Percentiles rank a stretch among this genome's conserved stretches.
phyloP scores from a whole-genome alignment of 2,888 invertebrate species.

The Drosophila leonis region DNA sequence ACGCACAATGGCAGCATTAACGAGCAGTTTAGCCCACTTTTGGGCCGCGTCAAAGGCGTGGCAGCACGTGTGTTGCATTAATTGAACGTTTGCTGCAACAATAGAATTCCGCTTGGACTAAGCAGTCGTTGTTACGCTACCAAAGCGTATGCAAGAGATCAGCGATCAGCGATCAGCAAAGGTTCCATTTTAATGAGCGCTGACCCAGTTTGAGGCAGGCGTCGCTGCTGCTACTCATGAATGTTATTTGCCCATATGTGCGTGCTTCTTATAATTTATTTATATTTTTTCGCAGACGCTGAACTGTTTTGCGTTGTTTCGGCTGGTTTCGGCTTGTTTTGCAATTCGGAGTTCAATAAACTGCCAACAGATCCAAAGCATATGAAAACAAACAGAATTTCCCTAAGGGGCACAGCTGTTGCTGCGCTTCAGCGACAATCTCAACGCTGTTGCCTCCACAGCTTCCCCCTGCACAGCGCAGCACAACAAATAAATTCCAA shows the following conservation, averaged over 20 bases:
- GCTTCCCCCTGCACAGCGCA: conserved; percentile 25
- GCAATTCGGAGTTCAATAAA: conserved; percentile 69
- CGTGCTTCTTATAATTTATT: conserved; percentile 7
- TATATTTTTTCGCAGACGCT: conserved; percentile 14
- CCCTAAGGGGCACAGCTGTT: conserved; percentile 71
- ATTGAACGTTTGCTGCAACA: conserved; percentile 28
- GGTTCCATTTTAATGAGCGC: conserved; percentile 61
- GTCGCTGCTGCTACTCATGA: conserved; percentile 3
- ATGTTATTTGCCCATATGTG: conserved; percentile 18
- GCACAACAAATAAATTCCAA: conserved; percentile 71
- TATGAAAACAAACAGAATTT: conserved; percentile 42
- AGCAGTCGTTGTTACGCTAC: conserved; percentile 43
- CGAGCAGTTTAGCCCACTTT: conserved; percentile 74
- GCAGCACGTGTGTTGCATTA: conserved; percentile 71
- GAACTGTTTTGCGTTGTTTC: conserved; percentile 5
- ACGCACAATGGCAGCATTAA: conserved; percentile 65
- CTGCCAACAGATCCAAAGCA: conserved; percentile 29
- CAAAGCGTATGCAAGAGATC: conserved; percentile 49
- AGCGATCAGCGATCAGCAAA: conserved; percentile 44
- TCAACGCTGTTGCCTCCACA: conserved; percentile 27
- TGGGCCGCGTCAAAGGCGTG: conserved; percentile 38
- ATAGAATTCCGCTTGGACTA: conserved; percentile 16
- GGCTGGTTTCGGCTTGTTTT: conserved; percentile 18
- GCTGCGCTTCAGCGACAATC: conserved; percentile 69
- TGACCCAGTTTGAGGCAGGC: conserved; percentile 63